Evolutionary conservation across 2,797 vertebrate genomes (phyloP).

Genomic region (Urocyon cinereoargenteus): DNA sequence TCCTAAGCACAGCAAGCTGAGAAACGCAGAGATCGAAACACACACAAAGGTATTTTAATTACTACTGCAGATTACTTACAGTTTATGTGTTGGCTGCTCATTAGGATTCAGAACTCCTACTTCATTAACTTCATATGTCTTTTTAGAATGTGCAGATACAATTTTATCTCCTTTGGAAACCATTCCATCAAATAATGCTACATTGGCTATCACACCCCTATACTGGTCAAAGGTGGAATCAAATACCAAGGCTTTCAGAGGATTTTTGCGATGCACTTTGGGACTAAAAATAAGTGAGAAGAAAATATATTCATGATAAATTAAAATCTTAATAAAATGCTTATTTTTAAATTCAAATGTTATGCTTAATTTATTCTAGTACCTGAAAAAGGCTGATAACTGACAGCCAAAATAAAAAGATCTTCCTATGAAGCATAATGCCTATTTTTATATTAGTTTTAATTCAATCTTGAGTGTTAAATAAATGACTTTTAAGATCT

Average conservation of each 20-base stretch:
- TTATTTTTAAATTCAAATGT: slow-evolving; percentile 54
- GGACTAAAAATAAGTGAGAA: slow-evolving; percentile 88
- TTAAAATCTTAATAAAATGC: slow-evolving; percentile 63
- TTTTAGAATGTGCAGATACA: slow-evolving; percentile 92
- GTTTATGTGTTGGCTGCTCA: slow-evolving; percentile 91
- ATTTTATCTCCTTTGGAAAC: slow-evolving; percentile 94
- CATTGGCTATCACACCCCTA: slow-evolving; percentile 95
- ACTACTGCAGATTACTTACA: slow-evolving; percentile 89
- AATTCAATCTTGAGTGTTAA: slow-evolving; percentile 19
- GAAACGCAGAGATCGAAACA: slow-evolving; percentile 29
- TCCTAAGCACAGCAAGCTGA: not conserved
- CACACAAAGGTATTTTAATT: not conserved
- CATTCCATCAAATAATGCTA: slow-evolving; percentile 94
- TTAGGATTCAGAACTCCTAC: slow-evolving; percentile 95
- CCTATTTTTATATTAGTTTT: not conserved
- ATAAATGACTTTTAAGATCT: slow-evolving; percentile 5
- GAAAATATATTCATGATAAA: slow-evolving; percentile 1
- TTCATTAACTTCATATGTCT: slow-evolving; percentile 96
- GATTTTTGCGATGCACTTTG: slow-evolving; percentile 86
- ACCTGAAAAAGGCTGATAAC: not conserved
- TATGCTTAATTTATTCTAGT: slow-evolving; percentile 18
- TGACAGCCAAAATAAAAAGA: slow-evolving; percentile 39
- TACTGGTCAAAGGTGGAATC: slow-evolving; percentile 98
- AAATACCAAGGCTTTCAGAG: slow-evolving; percentile 96
- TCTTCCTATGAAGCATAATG: slow-evolving; percentile 10